Percentiles rank a stretch among this genome's conserved stretches.
Conservation (phyloP, 1,140 invertebrate genomes). For the Drosophila busckii region DNA sequence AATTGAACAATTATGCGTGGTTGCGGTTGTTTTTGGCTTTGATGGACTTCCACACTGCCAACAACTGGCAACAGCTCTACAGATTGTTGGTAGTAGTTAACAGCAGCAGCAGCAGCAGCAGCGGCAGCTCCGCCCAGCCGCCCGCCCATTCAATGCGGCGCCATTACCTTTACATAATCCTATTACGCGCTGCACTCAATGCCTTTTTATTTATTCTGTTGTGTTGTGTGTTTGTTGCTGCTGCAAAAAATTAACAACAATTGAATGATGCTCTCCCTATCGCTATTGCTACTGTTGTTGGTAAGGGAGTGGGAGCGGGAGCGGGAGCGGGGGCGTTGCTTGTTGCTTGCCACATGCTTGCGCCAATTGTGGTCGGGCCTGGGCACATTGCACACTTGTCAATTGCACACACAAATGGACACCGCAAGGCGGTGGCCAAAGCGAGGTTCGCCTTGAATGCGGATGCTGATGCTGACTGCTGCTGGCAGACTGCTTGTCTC, state of each 20-base stretch:
- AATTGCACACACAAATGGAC: constrained; percentile 39
- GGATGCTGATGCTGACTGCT: no score
- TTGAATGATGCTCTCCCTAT: no score
- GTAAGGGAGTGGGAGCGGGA: background rate
- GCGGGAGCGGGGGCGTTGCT: background rate
- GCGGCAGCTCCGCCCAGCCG: no score
- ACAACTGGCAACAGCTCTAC: no score
- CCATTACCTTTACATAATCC: constrained; percentile 66
- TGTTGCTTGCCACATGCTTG: constrained; percentile 1
- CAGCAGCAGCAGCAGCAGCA: background rate
- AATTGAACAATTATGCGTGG: constrained; percentile 76
- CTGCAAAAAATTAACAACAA: constrained; percentile 28
- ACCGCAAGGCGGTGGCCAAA: constrained; percentile 17
- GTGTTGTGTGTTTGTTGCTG: background rate
- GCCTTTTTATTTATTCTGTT: constrained; percentile 1
- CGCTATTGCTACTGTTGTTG: background rate
- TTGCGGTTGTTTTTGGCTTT: constrained; percentile 75
- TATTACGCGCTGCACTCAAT: constrained; percentile 39
- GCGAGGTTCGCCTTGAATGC: no score
- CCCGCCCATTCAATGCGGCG: no score
- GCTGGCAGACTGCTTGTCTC: no score
- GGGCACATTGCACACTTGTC: constrained; percentile 31
- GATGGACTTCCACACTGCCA: constrained; percentile 56
- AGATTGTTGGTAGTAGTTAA: no score
- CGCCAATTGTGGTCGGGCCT: constrained; percentile 33